These are phyloP conservation scores for Agrypnia vestita DNA, from an alignment of 1,140 invertebrate species.

Conservation along the genomic window DNA sequence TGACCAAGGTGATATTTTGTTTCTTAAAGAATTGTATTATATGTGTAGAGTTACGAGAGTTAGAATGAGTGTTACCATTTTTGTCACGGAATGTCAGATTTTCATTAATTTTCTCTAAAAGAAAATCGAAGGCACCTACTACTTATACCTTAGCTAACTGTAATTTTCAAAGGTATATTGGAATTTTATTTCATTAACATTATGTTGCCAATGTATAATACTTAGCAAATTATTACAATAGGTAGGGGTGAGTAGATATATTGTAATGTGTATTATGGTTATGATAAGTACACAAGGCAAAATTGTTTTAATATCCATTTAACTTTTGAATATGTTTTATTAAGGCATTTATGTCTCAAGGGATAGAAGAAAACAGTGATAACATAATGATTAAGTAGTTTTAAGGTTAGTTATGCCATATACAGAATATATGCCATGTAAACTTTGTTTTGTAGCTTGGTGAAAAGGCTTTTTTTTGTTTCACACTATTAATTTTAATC, in stretches of 20 bases:
- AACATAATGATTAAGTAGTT: conserved; percentile 22
- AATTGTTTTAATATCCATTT: too few species aligned
- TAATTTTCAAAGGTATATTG: neutral
- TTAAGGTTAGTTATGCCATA: neutral
- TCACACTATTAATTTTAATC: conserved; percentile 24
- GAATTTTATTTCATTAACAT: neutral
- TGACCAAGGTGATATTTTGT: too few species aligned
- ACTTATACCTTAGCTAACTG: neutral
- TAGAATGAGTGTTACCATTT: too few species aligned
- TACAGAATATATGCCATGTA: conserved; percentile 8
- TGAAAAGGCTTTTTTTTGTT: conserved; percentile 37
- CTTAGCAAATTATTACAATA: neutral
- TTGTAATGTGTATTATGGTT: neutral
- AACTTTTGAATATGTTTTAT: neutral
- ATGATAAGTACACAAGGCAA: neutral
- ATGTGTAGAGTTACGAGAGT: too few species aligned
- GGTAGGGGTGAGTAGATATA: neutral
- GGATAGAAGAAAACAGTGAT: conserved; percentile 12
- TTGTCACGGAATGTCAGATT: too few species aligned
- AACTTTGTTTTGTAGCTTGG: conserved; percentile 31
- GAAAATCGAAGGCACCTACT: neutral
- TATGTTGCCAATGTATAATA: neutral
- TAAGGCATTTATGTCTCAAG: conserved; percentile 26
- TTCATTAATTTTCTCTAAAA: too few species aligned
- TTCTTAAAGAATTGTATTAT: too few species aligned